phyloP scores from a whole-genome alignment of 2,113 vertebrate species.

The Tragelaphus scriptus region DNA sequence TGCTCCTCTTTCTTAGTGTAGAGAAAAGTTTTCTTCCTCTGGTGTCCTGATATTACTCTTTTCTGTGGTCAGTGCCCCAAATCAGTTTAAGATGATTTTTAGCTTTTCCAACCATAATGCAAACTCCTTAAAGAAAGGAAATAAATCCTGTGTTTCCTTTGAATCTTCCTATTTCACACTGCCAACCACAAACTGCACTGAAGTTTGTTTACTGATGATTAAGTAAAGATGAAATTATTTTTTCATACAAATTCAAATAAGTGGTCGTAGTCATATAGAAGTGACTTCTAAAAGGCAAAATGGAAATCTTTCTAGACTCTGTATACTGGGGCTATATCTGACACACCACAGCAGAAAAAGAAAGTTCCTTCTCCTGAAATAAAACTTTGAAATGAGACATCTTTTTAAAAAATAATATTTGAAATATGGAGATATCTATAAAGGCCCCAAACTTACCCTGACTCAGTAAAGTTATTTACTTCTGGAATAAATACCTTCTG shows the following conservation, averaged over 20 bases:
- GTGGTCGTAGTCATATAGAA: neutral
- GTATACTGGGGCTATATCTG: neutral
- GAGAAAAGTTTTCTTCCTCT: neutral
- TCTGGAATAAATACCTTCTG: neutral
- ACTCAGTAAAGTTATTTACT: neutral
- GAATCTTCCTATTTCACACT: neutral
- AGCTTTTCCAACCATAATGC: neutral
- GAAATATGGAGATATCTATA: neutral
- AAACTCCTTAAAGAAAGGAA: neutral
- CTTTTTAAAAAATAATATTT: neutral
- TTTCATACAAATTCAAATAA: neutral
- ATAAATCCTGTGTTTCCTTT: neutral
- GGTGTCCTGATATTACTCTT: neutral
- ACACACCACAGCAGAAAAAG: neutral
- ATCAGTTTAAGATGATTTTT: neutral
- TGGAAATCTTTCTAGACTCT: neutral
- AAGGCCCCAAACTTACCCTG: neutral
- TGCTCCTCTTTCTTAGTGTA: neutral
- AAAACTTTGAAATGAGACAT: constrained; percentile 18
- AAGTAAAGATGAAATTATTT: neutral
- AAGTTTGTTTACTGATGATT: neutral
- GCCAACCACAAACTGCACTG: neutral
- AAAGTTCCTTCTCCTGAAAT: neutral
- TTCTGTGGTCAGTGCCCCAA: neutral
- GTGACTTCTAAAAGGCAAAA: neutral